Evolutionary conservation across 2,113 vertebrate species (phyloP), one percentile per base, ranked within the genome.

Genomic region (Gavia stellata): DNA sequence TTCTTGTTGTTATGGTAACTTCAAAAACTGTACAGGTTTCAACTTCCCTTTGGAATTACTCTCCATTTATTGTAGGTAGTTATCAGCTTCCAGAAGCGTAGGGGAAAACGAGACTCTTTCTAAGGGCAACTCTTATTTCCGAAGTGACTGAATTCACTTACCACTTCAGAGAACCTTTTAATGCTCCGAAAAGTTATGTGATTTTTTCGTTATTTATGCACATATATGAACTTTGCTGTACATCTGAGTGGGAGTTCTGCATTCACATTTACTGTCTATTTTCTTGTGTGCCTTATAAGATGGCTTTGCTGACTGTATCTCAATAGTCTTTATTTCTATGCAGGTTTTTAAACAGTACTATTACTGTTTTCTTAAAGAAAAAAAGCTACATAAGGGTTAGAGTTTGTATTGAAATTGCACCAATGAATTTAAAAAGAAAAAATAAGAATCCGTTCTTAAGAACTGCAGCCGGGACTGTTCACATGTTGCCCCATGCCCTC

Each of bases 261-360:
- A 98, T 98, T 98, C 98, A 98, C 98, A 98, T 99, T 99, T 98
- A 97, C 99, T 98, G 98, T 98, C 98, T 98, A 98, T 98, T 98
- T 97, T 98, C 98, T 98, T 98, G 98, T 98, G 98, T 98, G 98
- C 98, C 98, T 98, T 98, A 98, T 81, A 94, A 98, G 98, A 98
- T 98, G 98, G 98, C 98, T 98, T 97, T 98, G 98, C 98, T 98
- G 98, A 98, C 98, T 98, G 98, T 98, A 98, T 98, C 98, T 98
- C 97, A 97, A 89, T 97, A 97, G 97, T 98, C 98, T 98, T 98
- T 98, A 98, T 98, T 98, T 98, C 98, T 98, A 98, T 98, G 98
- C 98, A 98, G 98, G 97, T 98, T 98, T 98, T 93, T 98, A 97
- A 98, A 97, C 97, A 97, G 97, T 97, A 95, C 95, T 91, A 92